Evolutionary conservation across 2,797 vertebrate species (phyloP).

Genomic region (Lithobates pipiens): DNA sequence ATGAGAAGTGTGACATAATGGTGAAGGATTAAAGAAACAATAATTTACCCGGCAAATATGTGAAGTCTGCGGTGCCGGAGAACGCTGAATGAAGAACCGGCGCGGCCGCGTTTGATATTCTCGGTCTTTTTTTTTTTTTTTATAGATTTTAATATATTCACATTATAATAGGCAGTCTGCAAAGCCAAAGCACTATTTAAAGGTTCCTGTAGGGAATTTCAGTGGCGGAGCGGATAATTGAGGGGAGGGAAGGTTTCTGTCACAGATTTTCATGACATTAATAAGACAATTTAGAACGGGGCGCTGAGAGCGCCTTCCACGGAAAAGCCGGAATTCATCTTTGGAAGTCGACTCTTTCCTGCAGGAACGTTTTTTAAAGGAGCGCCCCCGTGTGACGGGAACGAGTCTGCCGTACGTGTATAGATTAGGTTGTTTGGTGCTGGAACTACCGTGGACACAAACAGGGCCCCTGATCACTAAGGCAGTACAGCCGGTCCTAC

Average conservation of each 20-base stretch:
- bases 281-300: slow-evolving; percentile 58
- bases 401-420: too few relatives aligned
- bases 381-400: too few relatives aligned
- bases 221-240: slow-evolving; percentile 54
- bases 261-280: slow-evolving; percentile 58
- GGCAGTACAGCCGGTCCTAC: too few relatives aligned
- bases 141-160: slow-evolving; percentile 52
- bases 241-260: slow-evolving; percentile 49
- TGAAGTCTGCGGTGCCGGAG: slow-evolving; percentile 5
- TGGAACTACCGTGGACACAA: too few relatives aligned
- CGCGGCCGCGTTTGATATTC: slow-evolving; percentile 29
- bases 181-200: slow-evolving; percentile 59
- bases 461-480: too few relatives aligned
- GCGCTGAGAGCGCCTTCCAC: slow-evolving; percentile 23
- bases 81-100: slow-evolving; percentile 22
- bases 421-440: too few relatives aligned
- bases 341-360: slow-evolving; percentile 24
- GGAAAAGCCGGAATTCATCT: slow-evolving; percentile 35
- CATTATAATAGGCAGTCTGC: slow-evolving; percentile 53
- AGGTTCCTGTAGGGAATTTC: slow-evolving; percentile 60
- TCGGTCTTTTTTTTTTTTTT: slow-evolving; percentile 33
- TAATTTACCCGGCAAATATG: slow-evolving; percentile 10
- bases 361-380: slow-evolving; percentile 12
- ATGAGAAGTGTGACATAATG: slow-evolving; percentile 26
- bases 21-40: slow-evolving; percentile 37